These are phyloP conservation scores for Osmerus eperlanus DNA, from an alignment of 2,113 vertebrate species.

Conservation along the genomic window DNA sequence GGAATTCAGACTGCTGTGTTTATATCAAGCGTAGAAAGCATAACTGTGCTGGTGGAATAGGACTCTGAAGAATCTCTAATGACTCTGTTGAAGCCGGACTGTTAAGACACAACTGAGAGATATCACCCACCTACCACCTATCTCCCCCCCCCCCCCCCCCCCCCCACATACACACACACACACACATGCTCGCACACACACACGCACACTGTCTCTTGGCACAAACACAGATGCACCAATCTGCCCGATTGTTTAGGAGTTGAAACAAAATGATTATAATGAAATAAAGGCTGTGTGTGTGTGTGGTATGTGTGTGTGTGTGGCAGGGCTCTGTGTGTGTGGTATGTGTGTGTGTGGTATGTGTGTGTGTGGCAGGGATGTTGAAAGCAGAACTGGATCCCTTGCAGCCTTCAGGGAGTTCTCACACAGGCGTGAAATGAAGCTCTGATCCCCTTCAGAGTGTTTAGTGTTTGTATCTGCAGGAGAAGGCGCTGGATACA, in stretches of 20 bases:
- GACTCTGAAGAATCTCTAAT: constrained; percentile 31
- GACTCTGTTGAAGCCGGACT: not conserved
- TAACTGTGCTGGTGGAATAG: not conserved
- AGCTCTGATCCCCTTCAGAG: constrained; percentile 1
- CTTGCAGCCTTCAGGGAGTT: constrained; percentile 1
- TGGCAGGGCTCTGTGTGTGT: too few relatives aligned
- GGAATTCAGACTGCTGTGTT: too few relatives aligned
- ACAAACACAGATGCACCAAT: constrained; percentile 10
- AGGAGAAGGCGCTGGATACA: constrained; percentile 30
- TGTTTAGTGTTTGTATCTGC: not conserved
- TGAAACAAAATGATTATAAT: constrained; percentile 43
- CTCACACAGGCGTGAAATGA: not conserved
- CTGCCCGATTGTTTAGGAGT: constrained; percentile 25
- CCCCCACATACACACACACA: not conserved
- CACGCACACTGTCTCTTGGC: not conserved
- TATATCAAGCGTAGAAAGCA: too few relatives aligned
- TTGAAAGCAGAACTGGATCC: constrained; percentile 20
- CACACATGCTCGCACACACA: not conserved
- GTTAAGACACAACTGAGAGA: constrained; percentile 39
- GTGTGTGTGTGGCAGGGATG: too few relatives aligned
- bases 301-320: not conserved
- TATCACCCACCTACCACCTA: too few relatives aligned
- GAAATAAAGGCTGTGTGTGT: constrained; percentile 20
- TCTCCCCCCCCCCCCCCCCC: not conserved
- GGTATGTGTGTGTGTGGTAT: too few relatives aligned